A percentile compares a stretch with the other conserved stretches of the same genome.
phyloP scores from a whole-genome alignment of 2,113 vertebrate genomes.

The Pangasianodon hypophthalmus region DNA sequence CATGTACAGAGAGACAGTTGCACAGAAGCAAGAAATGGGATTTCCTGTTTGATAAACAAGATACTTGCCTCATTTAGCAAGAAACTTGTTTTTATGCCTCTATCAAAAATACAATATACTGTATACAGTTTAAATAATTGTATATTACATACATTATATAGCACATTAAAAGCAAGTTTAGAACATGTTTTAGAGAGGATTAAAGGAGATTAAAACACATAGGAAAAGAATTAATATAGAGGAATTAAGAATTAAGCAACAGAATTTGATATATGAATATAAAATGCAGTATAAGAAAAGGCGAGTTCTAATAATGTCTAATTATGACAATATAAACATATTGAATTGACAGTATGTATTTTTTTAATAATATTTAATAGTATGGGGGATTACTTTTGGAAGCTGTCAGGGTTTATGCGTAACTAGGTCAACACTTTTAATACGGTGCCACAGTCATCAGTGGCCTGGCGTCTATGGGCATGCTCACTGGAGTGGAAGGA shows the following conservation, averaged over 20 bases:
- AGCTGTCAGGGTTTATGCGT: background rate
- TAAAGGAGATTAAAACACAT: background rate
- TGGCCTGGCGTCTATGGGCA: background rate
- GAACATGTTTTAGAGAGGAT: background rate
- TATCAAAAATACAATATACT: background rate
- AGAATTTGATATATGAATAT: background rate
- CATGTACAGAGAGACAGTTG: background rate
- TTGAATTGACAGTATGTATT: no score
- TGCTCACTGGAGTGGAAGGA: background rate
- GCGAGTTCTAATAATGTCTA: background rate
- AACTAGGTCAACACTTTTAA: background rate
- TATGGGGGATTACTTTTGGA: background rate
- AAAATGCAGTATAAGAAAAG: background rate
- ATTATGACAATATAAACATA: background rate
- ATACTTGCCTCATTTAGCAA: background rate
- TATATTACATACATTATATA: background rate
- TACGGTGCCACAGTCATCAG: background rate
- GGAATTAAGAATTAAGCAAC: no score
- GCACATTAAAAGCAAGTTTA: background rate
- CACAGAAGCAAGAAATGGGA: background rate
- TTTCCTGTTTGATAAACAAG: slow-evolving; percentile 15
- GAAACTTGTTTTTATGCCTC: background rate
- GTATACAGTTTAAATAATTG: no score
- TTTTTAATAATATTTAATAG: background rate
- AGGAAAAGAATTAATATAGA: no score